Conservation (phyloP, 2,113 vertebrate genomes). For the Myrmecophaga tridactyla region DNA sequence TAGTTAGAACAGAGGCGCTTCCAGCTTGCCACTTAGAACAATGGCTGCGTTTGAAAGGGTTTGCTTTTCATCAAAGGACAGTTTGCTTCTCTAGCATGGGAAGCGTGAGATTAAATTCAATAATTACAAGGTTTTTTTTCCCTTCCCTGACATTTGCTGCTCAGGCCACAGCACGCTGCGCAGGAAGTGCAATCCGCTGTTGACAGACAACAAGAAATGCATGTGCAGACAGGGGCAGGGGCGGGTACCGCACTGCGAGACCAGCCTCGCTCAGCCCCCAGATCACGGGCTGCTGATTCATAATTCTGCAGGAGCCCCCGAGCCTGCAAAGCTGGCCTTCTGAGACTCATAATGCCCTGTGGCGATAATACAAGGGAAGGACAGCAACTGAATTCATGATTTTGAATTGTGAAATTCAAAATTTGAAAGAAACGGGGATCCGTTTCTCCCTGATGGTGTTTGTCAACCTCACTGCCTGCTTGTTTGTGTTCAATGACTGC, state of each 20-base stretch:
- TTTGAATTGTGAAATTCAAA: slow-evolving; percentile 54
- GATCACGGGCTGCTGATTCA: slow-evolving; percentile 71
- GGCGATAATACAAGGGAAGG: slow-evolving; percentile 61
- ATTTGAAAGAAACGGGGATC: slow-evolving; percentile 45
- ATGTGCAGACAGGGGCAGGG: slow-evolving; percentile 34
- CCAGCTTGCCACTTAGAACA: slow-evolving; percentile 49
- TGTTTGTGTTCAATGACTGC: slow-evolving; percentile 71
- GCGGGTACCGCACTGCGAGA: slow-evolving; percentile 52
- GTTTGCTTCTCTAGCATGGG: slow-evolving; percentile 42
- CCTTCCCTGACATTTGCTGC: slow-evolving; percentile 42
- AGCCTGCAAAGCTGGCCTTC: slow-evolving; percentile 38
- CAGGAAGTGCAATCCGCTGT: slow-evolving; percentile 38
- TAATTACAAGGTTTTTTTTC: slow-evolving; percentile 32
- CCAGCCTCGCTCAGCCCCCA: slow-evolving; percentile 66
- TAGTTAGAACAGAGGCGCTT: background rate
- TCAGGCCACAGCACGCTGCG: slow-evolving; percentile 51
- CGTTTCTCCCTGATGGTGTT: slow-evolving; percentile 43
- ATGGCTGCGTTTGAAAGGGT: slow-evolving; percentile 44
- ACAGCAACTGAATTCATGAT: slow-evolving; percentile 47
- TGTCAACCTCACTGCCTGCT: slow-evolving; percentile 70
- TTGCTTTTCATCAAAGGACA: slow-evolving; percentile 53
- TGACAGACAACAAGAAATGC: slow-evolving; percentile 62
- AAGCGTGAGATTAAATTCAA: slow-evolving; percentile 60
- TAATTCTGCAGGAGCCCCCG: slow-evolving; percentile 68
- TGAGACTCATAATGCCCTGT: slow-evolving; percentile 56